phyloP scores from a whole-genome alignment of 2,797 vertebrate species.

The Fistularia commersonii region DNA sequence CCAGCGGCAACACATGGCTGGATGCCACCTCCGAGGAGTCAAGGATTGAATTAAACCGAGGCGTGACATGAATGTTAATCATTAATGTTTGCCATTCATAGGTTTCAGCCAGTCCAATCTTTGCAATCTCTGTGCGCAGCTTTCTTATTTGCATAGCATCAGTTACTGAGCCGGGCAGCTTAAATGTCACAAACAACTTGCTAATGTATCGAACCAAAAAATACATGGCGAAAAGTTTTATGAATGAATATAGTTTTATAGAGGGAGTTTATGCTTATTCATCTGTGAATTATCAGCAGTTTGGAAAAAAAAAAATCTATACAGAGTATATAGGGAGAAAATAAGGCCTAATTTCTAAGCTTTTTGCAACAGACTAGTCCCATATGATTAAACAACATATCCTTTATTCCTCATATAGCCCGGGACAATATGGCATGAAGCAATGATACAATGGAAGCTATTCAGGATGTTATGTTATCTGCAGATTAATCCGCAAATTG shows the following conservation, averaged over 20 bases:
- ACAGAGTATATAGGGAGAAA: conserved; percentile 12
- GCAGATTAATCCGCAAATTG: conserved; percentile 53
- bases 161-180: conserved; percentile 18
- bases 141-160: conserved; percentile 31
- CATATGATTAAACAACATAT: conserved; percentile 43
- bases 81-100: conserved; percentile 55
- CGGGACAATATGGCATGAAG: conserved; percentile 35
- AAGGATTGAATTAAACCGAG: conserved; percentile 61
- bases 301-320: conserved; percentile 13
- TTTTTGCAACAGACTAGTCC: conserved; percentile 41
- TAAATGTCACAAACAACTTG: conserved; percentile 38
- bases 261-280: conserved; percentile 28
- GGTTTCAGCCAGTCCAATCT: conserved; percentile 56
- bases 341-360: conserved; percentile 34
- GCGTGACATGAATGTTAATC: conserved; percentile 68
- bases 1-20: conserved; percentile 40
- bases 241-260: conserved; percentile 47
- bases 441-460: conserved; percentile 47
- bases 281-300: conserved; percentile 16
- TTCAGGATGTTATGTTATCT: conserved; percentile 57
- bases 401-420: conserved; percentile 44
- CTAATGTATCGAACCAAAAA: conserved; percentile 13
- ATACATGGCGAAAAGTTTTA: conserved; percentile 24
- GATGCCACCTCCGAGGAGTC: conserved; percentile 10
- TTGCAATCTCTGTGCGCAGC: conserved; percentile 29